A percentile compares a stretch with the other conserved stretches of the same genome.
Evolutionary conservation across 2,797 vertebrate species (phyloP).

Genomic region (Pteropus rufus): DNA sequence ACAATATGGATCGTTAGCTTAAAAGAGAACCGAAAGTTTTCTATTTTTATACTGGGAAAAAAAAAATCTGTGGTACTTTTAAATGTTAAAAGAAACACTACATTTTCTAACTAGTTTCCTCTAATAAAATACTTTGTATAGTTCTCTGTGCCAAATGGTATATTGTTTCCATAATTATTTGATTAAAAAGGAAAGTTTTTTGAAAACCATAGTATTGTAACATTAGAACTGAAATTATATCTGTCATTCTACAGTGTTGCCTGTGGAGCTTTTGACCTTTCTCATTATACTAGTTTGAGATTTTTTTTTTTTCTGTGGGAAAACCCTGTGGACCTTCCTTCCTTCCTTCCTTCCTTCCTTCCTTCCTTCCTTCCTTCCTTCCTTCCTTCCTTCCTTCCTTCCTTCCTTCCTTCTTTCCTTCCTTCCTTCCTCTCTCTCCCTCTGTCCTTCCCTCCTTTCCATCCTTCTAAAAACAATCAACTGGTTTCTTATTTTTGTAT

Average conservation of each 20-base stretch:
- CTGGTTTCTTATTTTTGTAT: not conserved
- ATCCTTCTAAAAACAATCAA: not conserved
- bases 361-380: not conserved
- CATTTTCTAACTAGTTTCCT: not conserved
- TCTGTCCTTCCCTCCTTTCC: not conserved
- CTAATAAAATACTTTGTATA: not conserved
- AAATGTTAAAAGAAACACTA: not conserved
- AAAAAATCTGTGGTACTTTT: not conserved
- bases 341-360: too few relatives aligned
- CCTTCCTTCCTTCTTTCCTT: too few relatives aligned
- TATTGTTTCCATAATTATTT: not conserved
- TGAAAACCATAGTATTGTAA: not conserved
- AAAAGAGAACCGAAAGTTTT: slow-evolving; percentile 42
- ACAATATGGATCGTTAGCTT: not conserved
- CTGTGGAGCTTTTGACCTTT: not conserved
- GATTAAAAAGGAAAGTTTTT: slow-evolving; percentile 44
- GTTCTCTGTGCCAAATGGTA: not conserved
- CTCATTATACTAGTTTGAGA: slow-evolving; percentile 26
- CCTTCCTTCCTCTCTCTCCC: rapidly evolving
- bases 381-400: too few relatives aligned
- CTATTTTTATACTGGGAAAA: not conserved
- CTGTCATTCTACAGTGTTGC: not conserved
- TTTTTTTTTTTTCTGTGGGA: not conserved
- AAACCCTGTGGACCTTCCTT: not conserved
- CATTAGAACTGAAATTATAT: not conserved